Conservation (phyloP, 1,140 invertebrate genomes). For the Leptopilina clavipes region DNA sequence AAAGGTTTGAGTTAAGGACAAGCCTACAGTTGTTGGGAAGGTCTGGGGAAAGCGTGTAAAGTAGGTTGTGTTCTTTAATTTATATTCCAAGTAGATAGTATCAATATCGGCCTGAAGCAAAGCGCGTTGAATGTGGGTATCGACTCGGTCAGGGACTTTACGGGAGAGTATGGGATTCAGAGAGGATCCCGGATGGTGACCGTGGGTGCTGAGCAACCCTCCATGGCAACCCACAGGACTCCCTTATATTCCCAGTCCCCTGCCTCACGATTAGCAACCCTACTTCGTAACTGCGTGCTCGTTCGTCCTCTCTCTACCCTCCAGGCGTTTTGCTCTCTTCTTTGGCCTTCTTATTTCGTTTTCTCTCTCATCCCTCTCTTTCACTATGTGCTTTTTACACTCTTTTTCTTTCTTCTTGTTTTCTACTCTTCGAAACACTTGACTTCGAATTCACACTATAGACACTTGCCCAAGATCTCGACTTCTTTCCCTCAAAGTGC, state of each 20-base stretch:
- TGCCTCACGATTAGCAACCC: constrained; percentile 65
- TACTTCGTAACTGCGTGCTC: constrained; percentile 58
- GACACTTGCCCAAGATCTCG: constrained; percentile 8
- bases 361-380: constrained; percentile 21
- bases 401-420: constrained; percentile 46
- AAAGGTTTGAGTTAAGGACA: not conserved
- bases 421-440: constrained; percentile 34
- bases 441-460: constrained; percentile 28
- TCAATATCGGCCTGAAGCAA: constrained; percentile 7
- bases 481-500: constrained; percentile 17
- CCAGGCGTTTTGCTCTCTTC: constrained; percentile 44
- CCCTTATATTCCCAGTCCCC: constrained; percentile 58
- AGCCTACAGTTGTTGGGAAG: not conserved
- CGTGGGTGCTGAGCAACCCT: constrained; percentile 64
- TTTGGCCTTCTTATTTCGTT: constrained; percentile 50
- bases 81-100: constrained; percentile 22
- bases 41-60: not conserved
- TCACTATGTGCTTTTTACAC: constrained; percentile 30
- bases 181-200: constrained; percentile 55
- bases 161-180: constrained; percentile 42
- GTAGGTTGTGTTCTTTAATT: constrained; percentile 22
- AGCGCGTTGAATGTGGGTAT: constrained; percentile 9
- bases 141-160: constrained; percentile 53
- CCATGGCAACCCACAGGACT: constrained; percentile 62
- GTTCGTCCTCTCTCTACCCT: constrained; percentile 47